These are phyloP conservation scores for Bucorvus abyssinicus DNA, from an alignment of 2,797 vertebrate genomes.

Conservation along the genomic window DNA sequence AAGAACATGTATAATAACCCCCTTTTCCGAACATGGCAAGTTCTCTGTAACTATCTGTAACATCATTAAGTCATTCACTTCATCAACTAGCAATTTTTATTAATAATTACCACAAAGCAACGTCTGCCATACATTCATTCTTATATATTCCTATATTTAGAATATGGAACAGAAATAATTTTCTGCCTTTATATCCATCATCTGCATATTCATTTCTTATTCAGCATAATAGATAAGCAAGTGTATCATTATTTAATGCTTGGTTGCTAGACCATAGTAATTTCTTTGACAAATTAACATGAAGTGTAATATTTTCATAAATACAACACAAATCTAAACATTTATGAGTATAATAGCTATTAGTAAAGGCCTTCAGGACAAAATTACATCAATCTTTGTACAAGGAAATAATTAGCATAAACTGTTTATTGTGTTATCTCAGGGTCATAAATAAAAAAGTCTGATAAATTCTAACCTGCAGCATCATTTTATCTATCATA, in stretches of 20 bases:
- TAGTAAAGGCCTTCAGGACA: neutral
- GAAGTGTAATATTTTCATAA: neutral
- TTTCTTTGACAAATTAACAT: neutral
- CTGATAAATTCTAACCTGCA: neutral
- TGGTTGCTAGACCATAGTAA: neutral
- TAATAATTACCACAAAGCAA: neutral
- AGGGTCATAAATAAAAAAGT: neutral
- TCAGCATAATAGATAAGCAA: neutral
- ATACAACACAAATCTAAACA: neutral
- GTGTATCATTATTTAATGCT: neutral
- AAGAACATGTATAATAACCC: neutral
- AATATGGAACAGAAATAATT: neutral
- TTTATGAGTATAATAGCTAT: neutral
- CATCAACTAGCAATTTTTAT: neutral
- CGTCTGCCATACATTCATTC: neutral
- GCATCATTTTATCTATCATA: neutral
- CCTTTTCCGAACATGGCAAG: neutral
- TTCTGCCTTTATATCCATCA: neutral
- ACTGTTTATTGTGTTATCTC: neutral
- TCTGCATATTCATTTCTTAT: neutral
- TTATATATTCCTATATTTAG: neutral
- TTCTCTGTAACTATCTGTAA: neutral
- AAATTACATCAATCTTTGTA: neutral
- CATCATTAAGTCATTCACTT: neutral
- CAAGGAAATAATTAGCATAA: neutral